Evolutionary conservation across 2,797 vertebrate species (phyloP).

Genomic region (Erpetoichthys calabaricus): DNA sequence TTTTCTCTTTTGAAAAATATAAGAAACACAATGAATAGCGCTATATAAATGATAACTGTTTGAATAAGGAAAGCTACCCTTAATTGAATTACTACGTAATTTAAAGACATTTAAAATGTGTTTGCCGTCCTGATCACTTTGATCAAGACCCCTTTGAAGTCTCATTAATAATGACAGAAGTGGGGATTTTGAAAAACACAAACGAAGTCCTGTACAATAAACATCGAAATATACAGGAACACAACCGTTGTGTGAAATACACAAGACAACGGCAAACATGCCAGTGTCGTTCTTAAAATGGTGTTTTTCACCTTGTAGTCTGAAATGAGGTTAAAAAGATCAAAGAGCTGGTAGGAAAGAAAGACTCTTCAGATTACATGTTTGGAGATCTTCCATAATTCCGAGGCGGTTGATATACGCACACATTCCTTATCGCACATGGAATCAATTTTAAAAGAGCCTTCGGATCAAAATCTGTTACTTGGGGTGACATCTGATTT

Average conservation of each 20-base stretch:
- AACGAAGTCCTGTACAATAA: slow-evolving; percentile 38
- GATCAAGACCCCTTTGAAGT: slow-evolving; percentile 34
- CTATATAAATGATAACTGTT: too few species aligned
- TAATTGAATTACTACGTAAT: not conserved
- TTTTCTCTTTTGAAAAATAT: too few species aligned
- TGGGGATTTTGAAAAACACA: slow-evolving; percentile 40
- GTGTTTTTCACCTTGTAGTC: slow-evolving; percentile 10
- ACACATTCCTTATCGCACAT: slow-evolving; percentile 58
- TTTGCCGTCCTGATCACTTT: slow-evolving; percentile 27
- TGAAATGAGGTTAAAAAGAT: slow-evolving; percentile 54
- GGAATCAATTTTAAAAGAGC: slow-evolving; percentile 55
- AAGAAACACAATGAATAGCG: too few species aligned
- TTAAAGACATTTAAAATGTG: slow-evolving; percentile 4
- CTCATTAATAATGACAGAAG: not conserved
- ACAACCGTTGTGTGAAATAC: slow-evolving; percentile 31
- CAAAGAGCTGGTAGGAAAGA: slow-evolving; percentile 58
- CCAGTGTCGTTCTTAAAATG: slow-evolving; percentile 18
- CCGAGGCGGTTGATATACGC: slow-evolving; percentile 49
- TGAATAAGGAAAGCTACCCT: too few species aligned
- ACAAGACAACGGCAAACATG: slow-evolving; percentile 35
- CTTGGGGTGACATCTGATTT: slow-evolving; percentile 54
- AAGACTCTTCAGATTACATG: slow-evolving; percentile 63
- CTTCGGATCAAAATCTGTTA: slow-evolving; percentile 57
- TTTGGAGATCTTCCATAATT: slow-evolving; percentile 64
- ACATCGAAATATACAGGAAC: slow-evolving; percentile 34